Conservation (phyloP, 2,888 invertebrate genomes). For the Pterostichus madidus region DNA sequence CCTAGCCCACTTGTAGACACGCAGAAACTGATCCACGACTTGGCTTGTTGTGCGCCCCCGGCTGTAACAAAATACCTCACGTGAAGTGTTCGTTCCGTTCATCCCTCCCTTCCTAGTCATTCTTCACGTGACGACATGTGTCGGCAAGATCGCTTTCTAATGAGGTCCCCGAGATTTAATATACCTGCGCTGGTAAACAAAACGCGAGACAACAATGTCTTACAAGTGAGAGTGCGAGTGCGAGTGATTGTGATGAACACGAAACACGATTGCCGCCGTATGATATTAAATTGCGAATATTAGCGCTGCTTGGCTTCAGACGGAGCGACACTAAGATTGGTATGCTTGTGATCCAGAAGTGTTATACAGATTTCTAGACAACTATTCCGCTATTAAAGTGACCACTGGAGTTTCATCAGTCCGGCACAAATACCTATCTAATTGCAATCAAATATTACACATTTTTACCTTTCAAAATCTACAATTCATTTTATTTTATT, state of each 20-base stretch:
- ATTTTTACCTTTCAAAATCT: too few species aligned
- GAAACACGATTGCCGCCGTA: background rate
- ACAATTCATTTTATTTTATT: too few species aligned
- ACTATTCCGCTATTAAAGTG: constrained; percentile 28
- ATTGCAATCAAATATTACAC: too few species aligned
- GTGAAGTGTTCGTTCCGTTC: constrained; percentile 20
- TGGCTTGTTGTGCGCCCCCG: constrained; percentile 2
- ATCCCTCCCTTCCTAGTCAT: background rate
- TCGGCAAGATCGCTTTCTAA: constrained; percentile 56
- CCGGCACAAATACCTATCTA: too few species aligned
- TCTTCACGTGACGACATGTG: constrained; percentile 53
- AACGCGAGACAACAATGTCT: constrained; percentile 38
- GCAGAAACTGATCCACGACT: constrained; percentile 8
- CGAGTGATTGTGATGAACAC: background rate
- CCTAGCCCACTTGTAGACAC: constrained; percentile 45
- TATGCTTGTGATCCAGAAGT: constrained; percentile 49
- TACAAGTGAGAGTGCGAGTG: background rate
- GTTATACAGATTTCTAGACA: constrained; percentile 13
- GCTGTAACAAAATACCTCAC: constrained; percentile 45
- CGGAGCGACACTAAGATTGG: background rate
- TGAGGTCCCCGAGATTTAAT: constrained; percentile 56
- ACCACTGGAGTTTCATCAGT: background rate
- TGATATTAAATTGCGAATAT: constrained; percentile 58
- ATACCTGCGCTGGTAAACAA: constrained; percentile 48
- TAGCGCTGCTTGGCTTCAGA: constrained; percentile 36